Conservation (phyloP, 2,888 invertebrate species). For the Penaeus monodon region DNA sequence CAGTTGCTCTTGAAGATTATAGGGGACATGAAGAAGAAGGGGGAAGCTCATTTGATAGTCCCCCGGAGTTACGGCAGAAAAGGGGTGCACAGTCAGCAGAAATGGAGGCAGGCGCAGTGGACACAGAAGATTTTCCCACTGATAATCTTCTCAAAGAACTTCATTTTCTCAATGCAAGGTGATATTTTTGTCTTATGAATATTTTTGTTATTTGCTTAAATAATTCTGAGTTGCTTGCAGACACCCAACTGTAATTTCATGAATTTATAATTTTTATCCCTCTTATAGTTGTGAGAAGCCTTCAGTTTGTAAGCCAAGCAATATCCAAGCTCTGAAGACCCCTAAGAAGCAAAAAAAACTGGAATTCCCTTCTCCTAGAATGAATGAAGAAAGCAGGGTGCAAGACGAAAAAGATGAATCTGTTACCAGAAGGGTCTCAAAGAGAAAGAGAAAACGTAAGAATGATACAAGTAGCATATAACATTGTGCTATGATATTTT, state of each 20-base stretch:
- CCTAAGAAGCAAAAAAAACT: constrained; percentile 42
- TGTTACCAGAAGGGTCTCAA: background rate
- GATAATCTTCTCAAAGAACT: constrained; percentile 46
- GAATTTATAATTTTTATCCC: background rate
- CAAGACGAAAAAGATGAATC: constrained; percentile 10
- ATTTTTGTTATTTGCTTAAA: background rate
- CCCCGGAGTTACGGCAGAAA: background rate
- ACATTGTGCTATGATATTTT: no score
- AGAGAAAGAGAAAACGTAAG: background rate
- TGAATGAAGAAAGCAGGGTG: background rate
- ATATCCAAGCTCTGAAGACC: constrained; percentile 11
- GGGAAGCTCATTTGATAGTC: background rate
- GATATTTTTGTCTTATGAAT: background rate
- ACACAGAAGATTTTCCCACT: constrained; percentile 46
- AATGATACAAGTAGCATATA: no score
- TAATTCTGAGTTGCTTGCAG: background rate
- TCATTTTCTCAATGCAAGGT: constrained; percentile 55
- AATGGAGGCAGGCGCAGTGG: constrained; percentile 33
- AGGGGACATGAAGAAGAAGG: constrained; percentile 2
- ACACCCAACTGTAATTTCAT: background rate
- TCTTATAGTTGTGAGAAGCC: constrained; percentile 43
- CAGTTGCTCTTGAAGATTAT: no score
- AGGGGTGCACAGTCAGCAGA: background rate
- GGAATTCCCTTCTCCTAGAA: background rate
- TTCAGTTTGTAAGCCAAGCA: background rate